Evolutionary conservation across 2,888 invertebrate species (phyloP).

Genomic region (Patella depressa): DNA sequence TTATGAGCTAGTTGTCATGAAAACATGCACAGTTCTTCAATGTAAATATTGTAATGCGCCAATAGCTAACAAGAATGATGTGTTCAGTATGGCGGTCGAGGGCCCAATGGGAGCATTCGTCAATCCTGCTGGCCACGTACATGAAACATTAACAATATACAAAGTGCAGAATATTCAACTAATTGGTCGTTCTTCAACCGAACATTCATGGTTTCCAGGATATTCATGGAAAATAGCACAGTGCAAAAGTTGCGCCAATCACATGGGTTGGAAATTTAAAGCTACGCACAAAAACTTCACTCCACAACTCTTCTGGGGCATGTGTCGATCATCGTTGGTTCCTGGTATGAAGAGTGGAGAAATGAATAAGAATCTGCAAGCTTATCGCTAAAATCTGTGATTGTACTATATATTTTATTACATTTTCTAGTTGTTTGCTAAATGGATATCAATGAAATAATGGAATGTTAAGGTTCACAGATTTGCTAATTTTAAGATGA

Average conservation of each 20-base stretch:
- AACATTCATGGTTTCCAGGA: constrained; percentile 90
- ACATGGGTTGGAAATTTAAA: constrained; percentile 88
- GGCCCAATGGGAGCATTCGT: constrained; percentile 85
- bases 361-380: not conserved
- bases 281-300: constrained; percentile 76
- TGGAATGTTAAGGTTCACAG: no score
- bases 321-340: constrained; percentile 74
- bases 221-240: constrained; percentile 85
- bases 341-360: constrained; percentile 50
- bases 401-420: no score
- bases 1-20: constrained; percentile 74
- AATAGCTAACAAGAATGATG: constrained; percentile 75
- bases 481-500: no score
- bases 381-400: not conserved
- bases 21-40: constrained; percentile 69
- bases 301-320: constrained; percentile 81
- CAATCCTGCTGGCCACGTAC: constrained; percentile 84
- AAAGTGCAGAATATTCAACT: constrained; percentile 69
- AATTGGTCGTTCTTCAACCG: constrained; percentile 77
- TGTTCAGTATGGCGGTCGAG: constrained; percentile 86
- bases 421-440: no score
- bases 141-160: constrained; percentile 82
- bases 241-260: constrained; percentile 79
- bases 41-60: constrained; percentile 72
- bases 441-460: no score